These are phyloP conservation scores for Agelas oroides DNA, from an alignment of 37 sponge, comb jelly and placozoan genomes.

Conservation along the genomic window DNA sequence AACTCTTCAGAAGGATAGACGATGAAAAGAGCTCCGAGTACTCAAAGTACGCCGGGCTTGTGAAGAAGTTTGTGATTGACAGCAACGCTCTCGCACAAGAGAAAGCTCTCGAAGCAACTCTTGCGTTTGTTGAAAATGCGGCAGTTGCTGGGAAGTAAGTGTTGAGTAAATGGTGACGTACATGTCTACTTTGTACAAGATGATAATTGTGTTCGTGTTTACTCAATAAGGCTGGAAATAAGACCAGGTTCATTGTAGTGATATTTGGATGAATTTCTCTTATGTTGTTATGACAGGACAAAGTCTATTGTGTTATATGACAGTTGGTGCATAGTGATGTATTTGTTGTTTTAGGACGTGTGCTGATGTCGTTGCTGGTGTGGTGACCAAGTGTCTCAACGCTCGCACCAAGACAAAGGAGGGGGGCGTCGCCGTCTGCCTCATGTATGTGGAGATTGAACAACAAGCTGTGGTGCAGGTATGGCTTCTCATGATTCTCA, in stretches of 20 bases:
- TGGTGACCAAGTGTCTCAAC: constrained; percentile 92
- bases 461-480: constrained; percentile 78
- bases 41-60: constrained; percentile 65
- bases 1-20: constrained; percentile 79
- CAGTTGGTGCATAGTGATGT: too few species aligned
- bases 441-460: constrained; percentile 95
- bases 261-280: too few species aligned
- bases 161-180: neutral
- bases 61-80: constrained; percentile 92
- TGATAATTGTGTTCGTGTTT: neutral
- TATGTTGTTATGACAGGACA: too few species aligned
- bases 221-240: too few species aligned
- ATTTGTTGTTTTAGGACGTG: constrained; percentile 47
- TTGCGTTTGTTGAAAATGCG: constrained; percentile 85
- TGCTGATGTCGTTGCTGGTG: constrained; percentile 84
- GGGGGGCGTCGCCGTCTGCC: constrained; percentile 62
- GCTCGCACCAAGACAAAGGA: constrained; percentile 92
- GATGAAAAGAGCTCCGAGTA: constrained; percentile 87
- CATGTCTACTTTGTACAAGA: neutral
- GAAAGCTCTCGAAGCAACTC: constrained; percentile 90
- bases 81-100: constrained; percentile 93
- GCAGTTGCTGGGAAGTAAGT: constrained; percentile 84
- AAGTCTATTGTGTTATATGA: too few species aligned
- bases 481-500: neutral
- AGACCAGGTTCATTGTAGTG: too few species aligned